Conservation (phyloP, 2,888 invertebrate genomes). For the Erebia palarica region DNA sequence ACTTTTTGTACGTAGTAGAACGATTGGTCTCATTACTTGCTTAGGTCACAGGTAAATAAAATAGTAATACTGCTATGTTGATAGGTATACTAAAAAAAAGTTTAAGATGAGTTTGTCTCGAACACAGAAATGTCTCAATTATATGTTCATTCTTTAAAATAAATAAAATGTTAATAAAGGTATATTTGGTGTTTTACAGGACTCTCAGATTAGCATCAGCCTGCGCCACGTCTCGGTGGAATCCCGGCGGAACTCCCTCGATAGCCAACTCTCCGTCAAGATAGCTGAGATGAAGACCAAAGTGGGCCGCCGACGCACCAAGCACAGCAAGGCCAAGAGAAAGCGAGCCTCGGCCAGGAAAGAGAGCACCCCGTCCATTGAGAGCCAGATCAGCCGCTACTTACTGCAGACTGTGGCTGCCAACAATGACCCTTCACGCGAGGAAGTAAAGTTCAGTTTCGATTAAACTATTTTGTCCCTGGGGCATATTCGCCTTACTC, state of each 20-base stretch:
- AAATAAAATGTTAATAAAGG: no score
- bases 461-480: conserved; percentile 53
- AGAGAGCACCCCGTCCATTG: conserved; percentile 91
- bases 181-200: conserved; percentile 50
- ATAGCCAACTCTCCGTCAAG: conserved; percentile 93
- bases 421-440: conserved; percentile 80
- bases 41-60: no score
- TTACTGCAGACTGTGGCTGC: conserved; percentile 84
- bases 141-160: no score
- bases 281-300: conserved; percentile 92
- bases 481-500: no score
- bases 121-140: no score
- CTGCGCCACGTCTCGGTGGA: conserved; percentile 92
- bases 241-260: conserved; percentile 92
- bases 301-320: conserved; percentile 77
- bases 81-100: no score
- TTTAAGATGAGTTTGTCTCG: no score
- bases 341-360: conserved; percentile 71
- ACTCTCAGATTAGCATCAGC: conserved; percentile 89
- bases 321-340: conserved; percentile 71
- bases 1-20: no score
- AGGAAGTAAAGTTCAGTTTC: conserved; percentile 77
- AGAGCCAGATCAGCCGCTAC: conserved; percentile 88
- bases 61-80: no score
- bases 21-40: no score